Evolutionary conservation across 2,797 vertebrate species (phyloP).

Genomic region (Spinus pinus): DNA sequence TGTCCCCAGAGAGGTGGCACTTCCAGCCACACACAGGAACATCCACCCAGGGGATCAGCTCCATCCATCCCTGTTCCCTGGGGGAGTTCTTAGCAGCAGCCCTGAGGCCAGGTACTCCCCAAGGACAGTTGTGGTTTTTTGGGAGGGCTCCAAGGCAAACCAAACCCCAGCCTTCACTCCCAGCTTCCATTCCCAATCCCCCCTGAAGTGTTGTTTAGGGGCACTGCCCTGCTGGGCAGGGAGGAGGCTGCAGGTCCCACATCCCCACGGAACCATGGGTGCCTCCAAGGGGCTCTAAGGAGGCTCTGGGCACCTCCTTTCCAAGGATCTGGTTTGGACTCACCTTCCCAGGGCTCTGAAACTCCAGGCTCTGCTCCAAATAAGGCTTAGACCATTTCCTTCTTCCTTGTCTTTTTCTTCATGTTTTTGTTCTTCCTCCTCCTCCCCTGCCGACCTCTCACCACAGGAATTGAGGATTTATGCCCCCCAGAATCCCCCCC

Average conservation of each 20-base stretch:
- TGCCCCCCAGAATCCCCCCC: background rate
- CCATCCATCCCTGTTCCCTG: background rate
- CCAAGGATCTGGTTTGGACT: background rate
- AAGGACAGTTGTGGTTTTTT: rapidly evolving
- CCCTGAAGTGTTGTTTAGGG: rapidly evolving
- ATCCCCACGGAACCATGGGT: rapidly evolving
- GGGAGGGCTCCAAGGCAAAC: background rate
- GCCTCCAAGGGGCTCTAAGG: background rate
- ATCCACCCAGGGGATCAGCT: background rate
- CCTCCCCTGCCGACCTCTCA: background rate
- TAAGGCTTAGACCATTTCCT: background rate
- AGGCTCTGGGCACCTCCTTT: background rate
- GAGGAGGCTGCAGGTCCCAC: background rate
- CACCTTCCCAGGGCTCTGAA: rapidly evolving
- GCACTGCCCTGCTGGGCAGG: too few relatives aligned
- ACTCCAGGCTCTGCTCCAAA: background rate
- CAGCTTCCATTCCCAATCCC: rapidly evolving
- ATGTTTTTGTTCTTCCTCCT: background rate
- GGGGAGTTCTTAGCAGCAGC: rapidly evolving
- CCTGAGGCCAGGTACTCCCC: too few relatives aligned
- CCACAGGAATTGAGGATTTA: background rate
- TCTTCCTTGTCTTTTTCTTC: background rate
- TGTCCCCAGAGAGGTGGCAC: background rate
- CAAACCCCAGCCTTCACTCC: background rate
- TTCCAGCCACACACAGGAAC: rapidly evolving